Evolutionary conservation across 2,888 invertebrate genomes (phyloP).

Genomic region (Meandrusa payeni): DNA sequence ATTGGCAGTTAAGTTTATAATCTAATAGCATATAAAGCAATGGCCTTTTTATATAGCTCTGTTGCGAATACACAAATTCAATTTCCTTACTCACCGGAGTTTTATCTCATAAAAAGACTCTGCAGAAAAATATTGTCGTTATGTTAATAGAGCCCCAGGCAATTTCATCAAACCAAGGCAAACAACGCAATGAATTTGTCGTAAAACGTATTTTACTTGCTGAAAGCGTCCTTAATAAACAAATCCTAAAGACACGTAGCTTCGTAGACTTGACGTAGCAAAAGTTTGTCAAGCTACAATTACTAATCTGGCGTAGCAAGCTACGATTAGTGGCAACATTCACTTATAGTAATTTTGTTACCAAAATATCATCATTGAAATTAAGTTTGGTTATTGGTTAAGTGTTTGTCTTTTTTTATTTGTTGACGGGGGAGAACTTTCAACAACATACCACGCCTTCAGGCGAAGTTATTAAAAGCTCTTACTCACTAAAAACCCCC

Average conservation of each 20-base stretch:
- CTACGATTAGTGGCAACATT: no score
- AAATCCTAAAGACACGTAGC: slow-evolving; percentile 3
- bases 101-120: slow-evolving; percentile 3
- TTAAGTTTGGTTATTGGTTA: no score
- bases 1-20: no score
- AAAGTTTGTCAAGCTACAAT: slow-evolving; percentile 11
- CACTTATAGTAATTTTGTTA: no score
- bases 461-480: no score
- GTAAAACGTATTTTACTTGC: slow-evolving; percentile 4
- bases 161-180: slow-evolving; percentile 13
- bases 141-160: slow-evolving; percentile 11
- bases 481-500: no score
- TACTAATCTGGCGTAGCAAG: slow-evolving; percentile 29
- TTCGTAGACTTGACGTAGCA: slow-evolving; percentile 17
- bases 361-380: no score
- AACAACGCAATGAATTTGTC: slow-evolving; percentile 10
- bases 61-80: slow-evolving; percentile 11
- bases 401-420: no score
- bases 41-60: no score
- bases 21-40: no score
- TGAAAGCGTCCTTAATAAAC: slow-evolving; percentile 13
- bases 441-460: no score
- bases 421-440: no score
- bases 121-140: slow-evolving; percentile 13
- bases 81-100: slow-evolving; percentile 14